phyloP scores from a whole-genome alignment of 1,140 invertebrate genomes.

The Bombus turneri region DNA sequence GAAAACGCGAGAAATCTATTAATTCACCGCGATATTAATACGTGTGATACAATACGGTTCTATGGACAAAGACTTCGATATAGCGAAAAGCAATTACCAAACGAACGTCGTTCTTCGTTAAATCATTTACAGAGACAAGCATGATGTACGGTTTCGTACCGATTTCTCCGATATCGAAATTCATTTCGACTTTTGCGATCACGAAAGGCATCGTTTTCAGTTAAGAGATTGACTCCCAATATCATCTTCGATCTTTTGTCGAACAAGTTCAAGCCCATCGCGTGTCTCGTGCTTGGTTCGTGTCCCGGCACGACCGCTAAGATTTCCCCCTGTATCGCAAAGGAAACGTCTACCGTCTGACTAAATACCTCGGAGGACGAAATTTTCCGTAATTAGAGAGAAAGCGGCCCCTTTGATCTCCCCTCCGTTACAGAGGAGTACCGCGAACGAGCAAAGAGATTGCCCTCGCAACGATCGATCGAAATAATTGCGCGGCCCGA shows the following conservation, averaged over 20 bases:
- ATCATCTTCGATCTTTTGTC: not conserved
- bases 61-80: too few relatives aligned
- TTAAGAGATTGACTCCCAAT: not conserved
- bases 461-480: conserved; percentile 34
- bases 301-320: not conserved
- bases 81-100: too few relatives aligned
- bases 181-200: not conserved
- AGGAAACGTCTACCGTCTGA: conserved; percentile 33
- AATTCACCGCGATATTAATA: too few relatives aligned
- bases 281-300: conserved; percentile 10
- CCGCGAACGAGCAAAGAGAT: conserved; percentile 39
- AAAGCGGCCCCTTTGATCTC: conserved; percentile 45
- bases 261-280: not conserved
- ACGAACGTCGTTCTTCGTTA: not conserved
- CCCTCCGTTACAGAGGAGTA: conserved; percentile 13
- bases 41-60: too few relatives aligned
- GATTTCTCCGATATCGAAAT: not conserved
- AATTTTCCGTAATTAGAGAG: conserved; percentile 56
- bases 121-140: not conserved
- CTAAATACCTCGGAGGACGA: conserved; percentile 47
- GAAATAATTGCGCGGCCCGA: conserved; percentile 34
- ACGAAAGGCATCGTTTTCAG: not conserved
- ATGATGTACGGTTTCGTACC: too few relatives aligned
- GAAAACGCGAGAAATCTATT: too few relatives aligned
- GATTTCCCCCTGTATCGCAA: not conserved